phyloP scores from a whole-genome alignment of 2,797 vertebrate species.

The Mormyrus proboscirostris region DNA sequence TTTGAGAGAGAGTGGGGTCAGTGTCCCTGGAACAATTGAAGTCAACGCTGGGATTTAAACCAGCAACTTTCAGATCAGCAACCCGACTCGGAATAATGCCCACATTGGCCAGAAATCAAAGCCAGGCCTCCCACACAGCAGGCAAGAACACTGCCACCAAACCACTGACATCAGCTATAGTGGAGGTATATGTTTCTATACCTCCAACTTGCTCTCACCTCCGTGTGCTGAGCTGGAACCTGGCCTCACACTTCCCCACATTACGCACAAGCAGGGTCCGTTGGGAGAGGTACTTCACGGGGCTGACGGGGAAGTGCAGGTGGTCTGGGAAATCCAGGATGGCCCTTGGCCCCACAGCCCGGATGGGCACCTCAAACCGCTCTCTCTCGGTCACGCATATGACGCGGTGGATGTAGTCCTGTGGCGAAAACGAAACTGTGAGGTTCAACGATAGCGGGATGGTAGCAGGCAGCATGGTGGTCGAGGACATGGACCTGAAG shows the following conservation, averaged over 20 bases:
- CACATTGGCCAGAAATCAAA: neutral
- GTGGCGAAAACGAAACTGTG: neutral
- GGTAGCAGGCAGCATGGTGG: neutral
- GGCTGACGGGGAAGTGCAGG: conserved; percentile 66
- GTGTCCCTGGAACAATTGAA: neutral
- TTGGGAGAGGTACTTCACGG: conserved; percentile 71
- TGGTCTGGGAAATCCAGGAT: conserved; percentile 76
- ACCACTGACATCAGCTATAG: neutral
- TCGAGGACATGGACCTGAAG: neutral
- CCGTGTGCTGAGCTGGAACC: conserved; percentile 61
- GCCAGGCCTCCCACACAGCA: neutral
- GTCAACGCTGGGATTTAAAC: neutral
- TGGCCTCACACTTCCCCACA: conserved; percentile 64
- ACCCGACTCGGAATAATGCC: neutral
- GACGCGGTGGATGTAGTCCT: conserved; percentile 79
- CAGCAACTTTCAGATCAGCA: neutral
- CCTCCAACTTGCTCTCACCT: neutral
- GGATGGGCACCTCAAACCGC: conserved; percentile 74
- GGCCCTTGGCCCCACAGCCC: conserved; percentile 74
- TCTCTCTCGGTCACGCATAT: conserved; percentile 77
- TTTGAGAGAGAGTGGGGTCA: neutral
- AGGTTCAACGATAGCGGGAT: neutral
- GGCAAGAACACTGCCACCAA: neutral
- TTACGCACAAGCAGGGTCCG: conserved; percentile 75
- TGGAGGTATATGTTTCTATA: neutral